Percentiles rank a stretch among this genome's conserved stretches.
These are phyloP conservation scores for Hoplodrina ambigua DNA, from an alignment of 2,888 invertebrate species.

Conservation along the genomic window DNA sequence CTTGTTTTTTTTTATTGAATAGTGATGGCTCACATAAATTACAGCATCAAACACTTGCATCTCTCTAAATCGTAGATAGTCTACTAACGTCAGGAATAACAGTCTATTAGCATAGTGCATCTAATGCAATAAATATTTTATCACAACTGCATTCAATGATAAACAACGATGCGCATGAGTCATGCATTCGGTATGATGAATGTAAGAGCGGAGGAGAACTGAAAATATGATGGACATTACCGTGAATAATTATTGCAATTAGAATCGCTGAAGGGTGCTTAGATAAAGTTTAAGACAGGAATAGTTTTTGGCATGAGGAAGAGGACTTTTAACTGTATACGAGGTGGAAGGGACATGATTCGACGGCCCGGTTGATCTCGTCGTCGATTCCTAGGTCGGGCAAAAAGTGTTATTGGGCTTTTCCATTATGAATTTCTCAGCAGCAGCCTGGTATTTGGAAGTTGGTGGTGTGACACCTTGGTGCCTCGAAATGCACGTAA, in stretches of 20 bases:
- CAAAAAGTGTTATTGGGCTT: too few relatives aligned
- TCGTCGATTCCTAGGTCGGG: too few relatives aligned
- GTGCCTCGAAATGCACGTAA: too few relatives aligned
- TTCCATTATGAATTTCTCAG: too few relatives aligned
- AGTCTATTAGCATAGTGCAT: constrained; percentile 15
- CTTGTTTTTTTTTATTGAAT: too few relatives aligned
- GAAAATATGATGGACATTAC: constrained; percentile 16
- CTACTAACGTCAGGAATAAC: neutral
- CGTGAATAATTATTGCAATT: constrained; percentile 16
- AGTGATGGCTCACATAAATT: neutral
- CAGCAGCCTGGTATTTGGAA: too few relatives aligned
- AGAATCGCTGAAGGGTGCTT: neutral
- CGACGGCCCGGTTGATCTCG: too few relatives aligned
- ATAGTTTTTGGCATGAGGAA: constrained; percentile 21
- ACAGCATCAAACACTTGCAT: neutral
- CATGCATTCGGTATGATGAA: constrained; percentile 18
- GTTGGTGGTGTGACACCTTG: too few relatives aligned
- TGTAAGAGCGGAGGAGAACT: constrained; percentile 7
- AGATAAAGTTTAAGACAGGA: neutral
- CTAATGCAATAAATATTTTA: constrained; percentile 27
- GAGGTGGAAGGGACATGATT: too few relatives aligned
- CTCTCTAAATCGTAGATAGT: constrained; percentile 4
- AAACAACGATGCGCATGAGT: constrained; percentile 21
- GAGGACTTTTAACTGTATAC: neutral
- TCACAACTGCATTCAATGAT: constrained; percentile 19